phyloP scores from a whole-genome alignment of 2,888 invertebrate species.

The Salticus scenicus region DNA sequence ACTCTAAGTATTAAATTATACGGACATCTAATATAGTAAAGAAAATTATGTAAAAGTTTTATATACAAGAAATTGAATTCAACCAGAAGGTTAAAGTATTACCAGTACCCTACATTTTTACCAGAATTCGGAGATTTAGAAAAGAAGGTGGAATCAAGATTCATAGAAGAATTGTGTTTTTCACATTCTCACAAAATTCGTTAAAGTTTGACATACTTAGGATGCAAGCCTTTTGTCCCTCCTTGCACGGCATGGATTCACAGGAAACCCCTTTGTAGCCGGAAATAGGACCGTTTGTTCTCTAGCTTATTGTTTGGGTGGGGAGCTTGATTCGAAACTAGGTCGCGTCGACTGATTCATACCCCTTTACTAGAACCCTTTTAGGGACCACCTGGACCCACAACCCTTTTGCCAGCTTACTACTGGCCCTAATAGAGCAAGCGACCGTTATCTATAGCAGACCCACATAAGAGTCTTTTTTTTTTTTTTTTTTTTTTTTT shows the following conservation, averaged over 20 bases:
- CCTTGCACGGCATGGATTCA: constrained; percentile 10
- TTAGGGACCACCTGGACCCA: constrained; percentile 52
- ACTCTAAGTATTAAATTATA: too few species aligned
- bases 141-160: background rate
- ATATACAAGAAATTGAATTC: too few species aligned
- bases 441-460: constrained; percentile 44
- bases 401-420: constrained; percentile 51
- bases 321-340: constrained; percentile 40
- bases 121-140: background rate
- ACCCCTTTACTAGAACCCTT: constrained; percentile 33
- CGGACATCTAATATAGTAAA: too few species aligned
- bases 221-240: background rate
- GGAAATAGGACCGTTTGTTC: constrained; percentile 37
- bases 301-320: constrained; percentile 39
- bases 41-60: too few species aligned
- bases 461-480: constrained; percentile 26
- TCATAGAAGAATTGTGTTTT: background rate
- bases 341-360: constrained; percentile 55
- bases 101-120: background rate
- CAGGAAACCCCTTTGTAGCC: constrained; percentile 39
- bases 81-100: too few species aligned
- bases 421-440: constrained; percentile 57
- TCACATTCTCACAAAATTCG: constrained; percentile 18
- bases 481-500: constrained; percentile 20
- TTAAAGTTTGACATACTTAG: constrained; percentile 18